Evolutionary conservation across 2,888 invertebrate genomes (phyloP).

Genomic region (Eudasyphora cyanicolor): DNA sequence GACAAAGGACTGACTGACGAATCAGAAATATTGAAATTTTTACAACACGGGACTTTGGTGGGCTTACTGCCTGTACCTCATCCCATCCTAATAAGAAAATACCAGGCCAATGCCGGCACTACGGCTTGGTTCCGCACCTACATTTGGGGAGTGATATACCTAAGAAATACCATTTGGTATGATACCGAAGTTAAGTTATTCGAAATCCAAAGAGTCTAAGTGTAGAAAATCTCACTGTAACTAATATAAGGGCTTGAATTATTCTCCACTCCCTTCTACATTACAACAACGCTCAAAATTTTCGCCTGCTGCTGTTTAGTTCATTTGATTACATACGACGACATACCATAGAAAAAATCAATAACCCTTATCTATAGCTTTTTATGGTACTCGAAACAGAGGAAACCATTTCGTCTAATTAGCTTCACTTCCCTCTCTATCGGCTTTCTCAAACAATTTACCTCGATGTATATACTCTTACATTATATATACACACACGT

Average conservation of each 20-base stretch:
- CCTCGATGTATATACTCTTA: constrained; percentile 39
- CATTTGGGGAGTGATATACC: constrained; percentile 99
- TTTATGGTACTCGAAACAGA: constrained; percentile 18
- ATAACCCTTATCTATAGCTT: constrained; percentile 40
- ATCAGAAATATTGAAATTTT: constrained; percentile 98
- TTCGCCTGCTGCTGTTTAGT: not conserved
- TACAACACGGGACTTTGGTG: constrained; percentile 98
- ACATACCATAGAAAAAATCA: constrained; percentile 17
- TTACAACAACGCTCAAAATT: constrained; percentile 27
- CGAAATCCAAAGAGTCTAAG: constrained; percentile 96
- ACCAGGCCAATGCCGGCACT: constrained; percentile 99
- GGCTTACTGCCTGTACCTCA: constrained; percentile 99
- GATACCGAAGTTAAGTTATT: constrained; percentile 99
- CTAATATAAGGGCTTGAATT: constrained; percentile 1
- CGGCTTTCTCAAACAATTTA: constrained; percentile 17
- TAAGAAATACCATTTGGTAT: constrained; percentile 99
- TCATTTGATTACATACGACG: not conserved
- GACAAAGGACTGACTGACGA: constrained; percentile 99
- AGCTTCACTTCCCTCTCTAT: not conserved
- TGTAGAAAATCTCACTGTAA: constrained; percentile 1
- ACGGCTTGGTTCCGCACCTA: constrained; percentile 99
- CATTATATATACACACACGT: not conserved
- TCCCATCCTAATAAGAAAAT: constrained; percentile 98
- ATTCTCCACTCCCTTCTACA: constrained; percentile 24
- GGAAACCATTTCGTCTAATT: constrained; percentile 26